Evolutionary conservation across 2,113 vertebrate species (phyloP).

Genomic region (Holacanthus passer): DNA sequence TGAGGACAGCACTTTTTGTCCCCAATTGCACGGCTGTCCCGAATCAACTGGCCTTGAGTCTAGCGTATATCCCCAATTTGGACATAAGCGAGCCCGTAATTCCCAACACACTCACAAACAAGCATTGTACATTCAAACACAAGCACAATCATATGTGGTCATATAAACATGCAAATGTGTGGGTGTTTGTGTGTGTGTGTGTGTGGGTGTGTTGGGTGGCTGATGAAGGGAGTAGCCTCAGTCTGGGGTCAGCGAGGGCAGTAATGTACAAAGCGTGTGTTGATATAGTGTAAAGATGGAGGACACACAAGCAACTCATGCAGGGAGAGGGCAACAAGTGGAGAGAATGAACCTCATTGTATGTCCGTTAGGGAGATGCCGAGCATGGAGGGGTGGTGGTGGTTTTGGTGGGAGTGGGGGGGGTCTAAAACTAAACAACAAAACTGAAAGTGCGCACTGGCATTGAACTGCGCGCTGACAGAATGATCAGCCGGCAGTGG

Average conservation of each 20-base stretch:
- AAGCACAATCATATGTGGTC: conserved; percentile 40
- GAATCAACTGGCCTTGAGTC: too few relatives aligned
- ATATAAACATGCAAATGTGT: conserved; percentile 46
- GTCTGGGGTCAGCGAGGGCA: conserved; percentile 65
- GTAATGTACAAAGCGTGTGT: conserved; percentile 78
- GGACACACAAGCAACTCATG: conserved; percentile 69
- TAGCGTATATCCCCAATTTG: too few relatives aligned
- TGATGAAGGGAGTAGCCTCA: conserved; percentile 55
- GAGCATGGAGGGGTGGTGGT: conserved; percentile 34
- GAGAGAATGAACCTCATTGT: conserved; percentile 79
- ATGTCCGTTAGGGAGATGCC: conserved; percentile 56
- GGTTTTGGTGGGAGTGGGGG: conserved; percentile 6
- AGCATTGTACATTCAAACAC: conserved; percentile 22
- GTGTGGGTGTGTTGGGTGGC: conserved; percentile 14
- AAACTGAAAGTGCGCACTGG: conserved; percentile 54
- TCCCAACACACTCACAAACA: conserved; percentile 36
- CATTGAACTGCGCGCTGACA: conserved; percentile 53
- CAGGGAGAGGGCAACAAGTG: conserved; percentile 74
- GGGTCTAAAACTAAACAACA: conserved; percentile 55
- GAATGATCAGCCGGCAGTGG: conserved; percentile 53
- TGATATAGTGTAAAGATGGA: conserved; percentile 78
- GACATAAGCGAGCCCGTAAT: too few relatives aligned
- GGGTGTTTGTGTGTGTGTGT: conserved; percentile 17
- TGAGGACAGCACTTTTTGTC: too few relatives aligned
- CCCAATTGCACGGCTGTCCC: too few relatives aligned